Evolutionary conservation across 2,797 vertebrate species (phyloP).

Genomic region (Galago senegalensis): DNA sequence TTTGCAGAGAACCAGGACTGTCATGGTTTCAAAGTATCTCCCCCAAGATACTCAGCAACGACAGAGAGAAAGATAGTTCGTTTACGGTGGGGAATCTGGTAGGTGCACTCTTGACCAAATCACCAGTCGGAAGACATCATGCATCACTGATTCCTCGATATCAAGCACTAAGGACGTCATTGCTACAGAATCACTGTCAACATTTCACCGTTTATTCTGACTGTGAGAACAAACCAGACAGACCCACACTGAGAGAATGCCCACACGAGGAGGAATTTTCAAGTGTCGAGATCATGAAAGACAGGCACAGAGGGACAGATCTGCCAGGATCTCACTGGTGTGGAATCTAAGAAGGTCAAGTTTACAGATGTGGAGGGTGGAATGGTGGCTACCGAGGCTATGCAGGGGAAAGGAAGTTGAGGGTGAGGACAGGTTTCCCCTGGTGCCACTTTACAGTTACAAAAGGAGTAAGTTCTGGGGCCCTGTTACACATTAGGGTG

Average conservation of each 20-base stretch:
- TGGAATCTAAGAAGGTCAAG: not conserved
- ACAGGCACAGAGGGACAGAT: not conserved
- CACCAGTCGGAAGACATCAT: rapidly evolving
- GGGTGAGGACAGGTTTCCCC: not conserved
- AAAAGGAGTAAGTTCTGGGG: not conserved
- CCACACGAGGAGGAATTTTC: not conserved
- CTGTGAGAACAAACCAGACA: not conserved
- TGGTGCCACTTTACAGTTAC: not conserved
- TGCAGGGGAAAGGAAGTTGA: not conserved
- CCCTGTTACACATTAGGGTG: not conserved
- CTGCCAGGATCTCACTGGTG: not conserved
- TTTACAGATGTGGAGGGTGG: not conserved
- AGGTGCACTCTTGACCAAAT: not conserved
- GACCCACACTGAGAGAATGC: too few species aligned
- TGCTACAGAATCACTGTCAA: not conserved
- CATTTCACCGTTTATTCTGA: not conserved
- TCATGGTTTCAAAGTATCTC: not conserved
- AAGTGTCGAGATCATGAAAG: not conserved
- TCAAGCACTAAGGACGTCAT: not conserved
- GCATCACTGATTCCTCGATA: not conserved
- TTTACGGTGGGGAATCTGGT: not conserved
- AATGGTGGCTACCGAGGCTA: not conserved
- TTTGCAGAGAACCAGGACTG: not conserved
- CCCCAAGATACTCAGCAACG: not conserved
- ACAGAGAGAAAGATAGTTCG: not conserved